Percentiles rank a stretch among this genome's conserved stretches.
These are phyloP conservation scores for Oryzias javanicus DNA, from an alignment of 2,113 vertebrate genomes.

Conservation along the genomic window DNA sequence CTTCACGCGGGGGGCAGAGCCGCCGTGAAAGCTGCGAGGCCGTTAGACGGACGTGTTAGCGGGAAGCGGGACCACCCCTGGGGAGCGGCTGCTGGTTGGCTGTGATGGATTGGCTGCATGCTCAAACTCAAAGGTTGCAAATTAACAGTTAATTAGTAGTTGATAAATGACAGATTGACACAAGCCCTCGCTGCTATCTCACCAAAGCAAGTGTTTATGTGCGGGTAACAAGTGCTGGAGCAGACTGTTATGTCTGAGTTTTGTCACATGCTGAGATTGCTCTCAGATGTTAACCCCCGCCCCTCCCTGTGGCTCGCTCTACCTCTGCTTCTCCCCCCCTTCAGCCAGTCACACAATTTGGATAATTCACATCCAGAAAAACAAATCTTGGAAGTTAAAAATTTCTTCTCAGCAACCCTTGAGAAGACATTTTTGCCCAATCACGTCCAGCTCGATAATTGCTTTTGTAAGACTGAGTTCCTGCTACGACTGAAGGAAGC, in stretches of 20 bases:
- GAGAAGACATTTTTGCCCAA: conserved; percentile 11
- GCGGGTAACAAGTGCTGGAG: conserved; percentile 84
- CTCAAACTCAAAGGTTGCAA: conserved; percentile 82
- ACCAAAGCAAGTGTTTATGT: conserved; percentile 84
- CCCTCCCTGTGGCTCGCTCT: conserved; percentile 12
- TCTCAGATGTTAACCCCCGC: conserved; percentile 65
- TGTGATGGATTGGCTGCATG: conserved; percentile 80
- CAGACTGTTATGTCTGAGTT: conserved; percentile 80
- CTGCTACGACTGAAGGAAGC: conserved; percentile 81
- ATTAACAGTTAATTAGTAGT: conserved; percentile 83
- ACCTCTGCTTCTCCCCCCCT: conserved; percentile 11
- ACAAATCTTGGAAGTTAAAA: background rate
- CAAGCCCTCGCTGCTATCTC: conserved; percentile 60
- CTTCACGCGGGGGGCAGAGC: conserved; percentile 3
- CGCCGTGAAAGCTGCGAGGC: conserved; percentile 15
- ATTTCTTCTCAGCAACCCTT: background rate
- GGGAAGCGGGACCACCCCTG: conserved; percentile 47
- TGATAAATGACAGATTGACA: conserved; percentile 83
- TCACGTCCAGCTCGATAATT: conserved; percentile 63
- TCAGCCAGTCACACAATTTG: conserved; percentile 4
- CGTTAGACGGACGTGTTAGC: conserved; percentile 28
- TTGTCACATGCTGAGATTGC: conserved; percentile 77
- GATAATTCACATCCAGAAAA: background rate
- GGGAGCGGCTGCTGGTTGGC: conserved; percentile 57
- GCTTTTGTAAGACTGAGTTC: conserved; percentile 76